Conservation (phyloP, 2,888 invertebrate species). For the Tetramorium bicarinatum region DNA sequence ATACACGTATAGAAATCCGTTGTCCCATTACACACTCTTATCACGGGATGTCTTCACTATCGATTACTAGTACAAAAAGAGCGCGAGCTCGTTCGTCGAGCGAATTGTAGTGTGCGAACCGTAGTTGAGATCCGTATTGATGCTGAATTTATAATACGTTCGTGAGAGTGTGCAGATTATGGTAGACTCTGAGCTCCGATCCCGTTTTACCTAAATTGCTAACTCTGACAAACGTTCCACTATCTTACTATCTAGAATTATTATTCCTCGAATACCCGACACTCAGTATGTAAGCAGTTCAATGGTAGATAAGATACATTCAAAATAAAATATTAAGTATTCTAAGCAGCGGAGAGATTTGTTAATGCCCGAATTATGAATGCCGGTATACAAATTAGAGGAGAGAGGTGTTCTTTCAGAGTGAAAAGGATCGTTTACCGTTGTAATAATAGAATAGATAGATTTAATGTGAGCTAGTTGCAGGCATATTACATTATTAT, state of each 20-base stretch:
- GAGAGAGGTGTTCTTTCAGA: slow-evolving; percentile 64
- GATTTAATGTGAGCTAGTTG: slow-evolving; percentile 74
- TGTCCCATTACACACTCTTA: slow-evolving; percentile 69
- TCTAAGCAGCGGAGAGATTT: slow-evolving; percentile 39
- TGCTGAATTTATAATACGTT: slow-evolving; percentile 57
- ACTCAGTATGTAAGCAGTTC: slow-evolving; percentile 58
- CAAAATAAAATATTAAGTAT: slow-evolving; percentile 56
- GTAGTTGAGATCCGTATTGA: slow-evolving; percentile 49
- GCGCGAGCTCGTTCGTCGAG: slow-evolving; percentile 60
- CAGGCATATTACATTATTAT: slow-evolving; percentile 70
- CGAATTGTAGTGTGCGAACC: slow-evolving; percentile 26
- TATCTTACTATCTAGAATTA: slow-evolving; percentile 57
- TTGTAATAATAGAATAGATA: slow-evolving; percentile 70
- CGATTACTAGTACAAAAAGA: slow-evolving; percentile 76
- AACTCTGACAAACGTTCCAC: slow-evolving; percentile 54
- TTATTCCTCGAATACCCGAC: slow-evolving; percentile 60
- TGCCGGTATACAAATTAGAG: slow-evolving; percentile 36
- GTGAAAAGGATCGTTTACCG: slow-evolving; percentile 65
- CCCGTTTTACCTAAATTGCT: slow-evolving; percentile 48
- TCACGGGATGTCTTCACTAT: slow-evolving; percentile 64
- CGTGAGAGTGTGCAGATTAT: slow-evolving; percentile 43
- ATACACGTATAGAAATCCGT: slow-evolving; percentile 70
- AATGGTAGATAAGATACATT: slow-evolving; percentile 58
- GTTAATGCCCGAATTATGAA: slow-evolving; percentile 50
- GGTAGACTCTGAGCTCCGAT: slow-evolving; percentile 18